Evolutionary conservation across 1,140 invertebrate species (phyloP), one percentile per base, ranked within the genome.

Genomic region (Drosophila sturtevanti): DNA sequence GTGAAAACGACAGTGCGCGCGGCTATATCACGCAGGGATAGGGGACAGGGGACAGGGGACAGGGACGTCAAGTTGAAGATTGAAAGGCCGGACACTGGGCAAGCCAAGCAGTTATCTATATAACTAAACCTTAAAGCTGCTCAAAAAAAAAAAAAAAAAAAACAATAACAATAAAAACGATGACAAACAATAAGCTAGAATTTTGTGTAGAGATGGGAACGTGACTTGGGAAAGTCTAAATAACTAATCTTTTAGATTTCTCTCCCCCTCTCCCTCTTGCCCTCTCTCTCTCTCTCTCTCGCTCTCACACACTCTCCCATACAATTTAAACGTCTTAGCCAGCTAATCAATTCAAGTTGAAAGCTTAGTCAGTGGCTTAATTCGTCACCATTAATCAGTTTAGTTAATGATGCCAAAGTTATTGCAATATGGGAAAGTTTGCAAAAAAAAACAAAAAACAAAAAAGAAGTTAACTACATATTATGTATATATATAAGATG

Each of bases 1-100:
- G 85, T 87, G 80, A 87, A 87, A 87, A 87, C 77, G 77, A 80
- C 85, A 79, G 79, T 73, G 67, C 65, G 72, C 74, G 48, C 11
- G 16, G 16, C 34, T 35, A 12, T 35, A 35, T 3, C 44, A 63
- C 60, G 63, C 68, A 56, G 63, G 14, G 44, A 63, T 55, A 63
- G 58, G 35, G 69, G 44, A 63, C 60, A 63, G 58, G 35, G 69
- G 44, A 63, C 60, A 63, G 58, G 35, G 69, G 44, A 63, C 60
- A 63, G 58, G 35, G 69, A 63, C 69, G 54, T 27, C 54, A 31
- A 34, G 55, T 67, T 27, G 22, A 62, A 73, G 61, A 77, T 70
- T 69, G 71, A 73, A 67, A 60, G 71, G 71, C 58, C 61, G 65
- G 63, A 71, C 75, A 77, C 56, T 67, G 56, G 62, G 54, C 54